Evolutionary conservation across 2,797 vertebrate genomes (phyloP).

Genomic region (Pogonophryne albipinna): DNA sequence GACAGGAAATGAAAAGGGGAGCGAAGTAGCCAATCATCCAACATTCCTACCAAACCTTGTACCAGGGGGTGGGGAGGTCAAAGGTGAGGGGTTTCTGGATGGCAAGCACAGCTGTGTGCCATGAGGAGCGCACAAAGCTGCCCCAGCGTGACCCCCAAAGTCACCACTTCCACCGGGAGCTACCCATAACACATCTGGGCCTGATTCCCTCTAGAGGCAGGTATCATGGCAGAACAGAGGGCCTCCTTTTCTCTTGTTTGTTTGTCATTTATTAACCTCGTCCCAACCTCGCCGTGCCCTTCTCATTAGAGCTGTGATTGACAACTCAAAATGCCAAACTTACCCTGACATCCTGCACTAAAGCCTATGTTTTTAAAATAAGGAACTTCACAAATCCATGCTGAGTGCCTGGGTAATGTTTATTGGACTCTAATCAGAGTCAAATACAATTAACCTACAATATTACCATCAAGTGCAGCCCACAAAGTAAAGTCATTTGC

Average conservation of each 20-base stretch:
- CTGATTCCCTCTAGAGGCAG: slow-evolving; percentile 77
- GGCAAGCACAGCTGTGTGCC: slow-evolving; percentile 83
- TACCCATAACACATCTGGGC: slow-evolving; percentile 85
- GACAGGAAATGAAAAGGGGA: slow-evolving; percentile 82
- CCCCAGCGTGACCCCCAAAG: slow-evolving; percentile 77
- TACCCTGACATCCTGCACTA: slow-evolving; percentile 30
- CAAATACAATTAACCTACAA: slow-evolving; percentile 19
- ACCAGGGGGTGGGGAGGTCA: slow-evolving; percentile 72
- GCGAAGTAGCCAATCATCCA: slow-evolving; percentile 79
- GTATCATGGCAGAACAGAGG: slow-evolving; percentile 75
- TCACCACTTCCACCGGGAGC: slow-evolving; percentile 73
- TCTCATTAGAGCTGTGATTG: slow-evolving; percentile 80
- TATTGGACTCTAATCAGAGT: slow-evolving; percentile 15
- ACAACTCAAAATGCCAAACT: slow-evolving; percentile 68
- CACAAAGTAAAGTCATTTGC: slow-evolving; percentile 10
- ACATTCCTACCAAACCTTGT: slow-evolving; percentile 77
- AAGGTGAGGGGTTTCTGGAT: slow-evolving; percentile 75
- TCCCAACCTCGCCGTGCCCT: slow-evolving; percentile 66
- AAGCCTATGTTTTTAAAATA: slow-evolving; percentile 23
- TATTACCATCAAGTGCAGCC: neutral
- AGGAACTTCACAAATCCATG: neutral
- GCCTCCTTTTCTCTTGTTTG: slow-evolving; percentile 81
- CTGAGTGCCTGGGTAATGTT: neutral
- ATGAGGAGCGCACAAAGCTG: slow-evolving; percentile 76
- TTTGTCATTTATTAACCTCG: slow-evolving; percentile 85